Percentiles rank a stretch among this genome's conserved stretches.
phyloP scores from a whole-genome alignment of 2,888 invertebrate species.

The Melikaiella ostensackeni region DNA sequence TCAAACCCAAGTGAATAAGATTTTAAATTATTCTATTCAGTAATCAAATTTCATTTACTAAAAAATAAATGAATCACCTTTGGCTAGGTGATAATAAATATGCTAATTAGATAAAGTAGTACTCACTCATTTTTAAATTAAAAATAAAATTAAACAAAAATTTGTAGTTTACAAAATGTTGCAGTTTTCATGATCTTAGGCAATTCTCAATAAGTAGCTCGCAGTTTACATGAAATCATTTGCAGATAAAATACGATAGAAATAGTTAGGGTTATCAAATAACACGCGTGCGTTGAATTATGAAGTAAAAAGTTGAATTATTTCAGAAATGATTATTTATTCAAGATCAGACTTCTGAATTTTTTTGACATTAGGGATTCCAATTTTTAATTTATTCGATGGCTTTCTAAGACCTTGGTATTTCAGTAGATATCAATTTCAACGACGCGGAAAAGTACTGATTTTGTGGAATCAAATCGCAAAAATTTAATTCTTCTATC shows the following conservation, averaged over 20 bases:
- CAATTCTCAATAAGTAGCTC: constrained; percentile 3
- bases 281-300: constrained; percentile 12
- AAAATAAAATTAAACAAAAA: neutral
- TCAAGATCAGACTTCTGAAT: neutral
- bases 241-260: constrained; percentile 46
- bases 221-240: constrained; percentile 9
- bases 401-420: constrained; percentile 25
- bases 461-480: too few species aligned
- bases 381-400: neutral
- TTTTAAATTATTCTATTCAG: too few species aligned
- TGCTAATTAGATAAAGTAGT: too few species aligned
- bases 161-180: too few species aligned
- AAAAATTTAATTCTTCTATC: too few species aligned
- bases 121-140: neutral
- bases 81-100: too few species aligned
- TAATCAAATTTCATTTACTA: too few species aligned
- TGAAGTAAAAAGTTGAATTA: constrained; percentile 26
- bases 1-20: too few species aligned
- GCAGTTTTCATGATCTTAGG: neutral
- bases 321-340: constrained; percentile 7
- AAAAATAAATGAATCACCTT: too few species aligned
- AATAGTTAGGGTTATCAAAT: constrained; percentile 49
- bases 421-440: constrained; percentile 3
- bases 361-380: neutral
- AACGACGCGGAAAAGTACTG: neutral